phyloP scores from a whole-genome alignment of 2,888 invertebrate species.

The Quadriops clusia region DNA sequence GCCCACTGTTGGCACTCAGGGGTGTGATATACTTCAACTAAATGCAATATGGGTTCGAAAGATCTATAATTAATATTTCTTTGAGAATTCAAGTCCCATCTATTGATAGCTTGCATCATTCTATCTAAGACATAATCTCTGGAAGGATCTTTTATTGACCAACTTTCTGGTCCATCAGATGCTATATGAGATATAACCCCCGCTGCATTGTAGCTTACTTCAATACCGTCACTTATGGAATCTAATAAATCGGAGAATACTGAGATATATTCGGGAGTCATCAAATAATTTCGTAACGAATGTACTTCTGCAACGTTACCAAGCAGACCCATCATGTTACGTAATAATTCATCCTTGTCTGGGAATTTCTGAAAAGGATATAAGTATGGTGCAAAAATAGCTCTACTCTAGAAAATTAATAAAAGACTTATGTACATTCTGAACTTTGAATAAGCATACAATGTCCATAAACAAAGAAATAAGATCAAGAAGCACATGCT shows the following conservation, averaged over 20 bases:
- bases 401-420: too few relatives aligned
- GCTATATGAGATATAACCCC: conserved; percentile 93
- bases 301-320: conserved; percentile 95
- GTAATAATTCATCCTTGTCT: conserved; percentile 75
- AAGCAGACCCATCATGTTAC: conserved; percentile 96
- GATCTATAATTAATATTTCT: conserved; percentile 95
- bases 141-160: conserved; percentile 63
- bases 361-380: conserved; percentile 59
- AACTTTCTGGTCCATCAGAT: conserved; percentile 76
- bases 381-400: too few relatives aligned
- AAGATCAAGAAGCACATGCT: too few relatives aligned
- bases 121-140: conserved; percentile 59
- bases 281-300: conserved; percentile 65
- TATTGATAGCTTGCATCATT: conserved; percentile 70
- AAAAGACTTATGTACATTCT: too few relatives aligned
- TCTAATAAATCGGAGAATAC: conserved; percentile 81
- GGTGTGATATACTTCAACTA: conserved; percentile 73
- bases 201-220: conserved; percentile 93
- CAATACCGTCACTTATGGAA: conserved; percentile 84
- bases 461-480: too few relatives aligned
- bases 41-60: conserved; percentile 83
- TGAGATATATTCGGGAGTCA: conserved; percentile 71
- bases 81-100: conserved; percentile 78
- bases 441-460: too few relatives aligned
- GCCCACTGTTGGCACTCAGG: conserved; percentile 94